A percentile compares a stretch with the other conserved stretches of the same genome.
These are phyloP conservation scores for Epinephelus coioides DNA, from an alignment of 2,797 vertebrate genomes.

Conservation along the genomic window DNA sequence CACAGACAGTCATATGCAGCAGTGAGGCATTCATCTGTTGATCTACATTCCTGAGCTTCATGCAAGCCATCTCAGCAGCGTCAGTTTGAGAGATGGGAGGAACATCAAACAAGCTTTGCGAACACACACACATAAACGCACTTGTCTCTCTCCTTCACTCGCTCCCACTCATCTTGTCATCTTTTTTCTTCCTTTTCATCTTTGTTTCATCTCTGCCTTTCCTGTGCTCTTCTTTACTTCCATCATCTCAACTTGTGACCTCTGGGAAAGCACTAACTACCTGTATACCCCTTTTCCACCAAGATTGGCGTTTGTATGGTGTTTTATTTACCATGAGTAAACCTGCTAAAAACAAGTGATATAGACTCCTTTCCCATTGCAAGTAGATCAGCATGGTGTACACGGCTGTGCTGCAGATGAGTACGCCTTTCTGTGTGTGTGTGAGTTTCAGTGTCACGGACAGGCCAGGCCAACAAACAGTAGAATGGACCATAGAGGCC, in stretches of 20 bases:
- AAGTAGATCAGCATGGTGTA: too few species aligned
- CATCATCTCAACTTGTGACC: conserved; percentile 38
- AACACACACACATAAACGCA: conserved; percentile 9
- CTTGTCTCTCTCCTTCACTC: conserved; percentile 14
- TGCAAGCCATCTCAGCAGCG: conserved; percentile 50
- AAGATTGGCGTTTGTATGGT: too few species aligned
- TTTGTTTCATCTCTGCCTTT: conserved; percentile 47
- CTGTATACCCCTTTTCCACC: neutral
- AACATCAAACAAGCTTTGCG: conserved; percentile 57
- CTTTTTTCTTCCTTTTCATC: conserved; percentile 34
- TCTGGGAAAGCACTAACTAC: conserved; percentile 34
- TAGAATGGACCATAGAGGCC: too few species aligned
- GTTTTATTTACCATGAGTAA: too few species aligned
- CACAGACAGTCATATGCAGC: conserved; percentile 30
- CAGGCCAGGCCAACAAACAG: too few species aligned
- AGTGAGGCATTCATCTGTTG: conserved; percentile 64
- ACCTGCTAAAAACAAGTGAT: too few species aligned
- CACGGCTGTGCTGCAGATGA: too few species aligned
- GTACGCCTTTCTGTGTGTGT: too few species aligned
- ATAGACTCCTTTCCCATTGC: too few species aligned
- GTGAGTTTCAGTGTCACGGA: too few species aligned
- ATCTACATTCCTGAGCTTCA: conserved; percentile 76
- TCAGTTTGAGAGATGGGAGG: conserved; percentile 52
- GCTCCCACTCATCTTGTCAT: conserved; percentile 25
- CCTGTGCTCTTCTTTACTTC: conserved; percentile 25